Evolutionary conservation across 2,113 vertebrate genomes (phyloP).

Genomic region (Polypterus bichir): DNA sequence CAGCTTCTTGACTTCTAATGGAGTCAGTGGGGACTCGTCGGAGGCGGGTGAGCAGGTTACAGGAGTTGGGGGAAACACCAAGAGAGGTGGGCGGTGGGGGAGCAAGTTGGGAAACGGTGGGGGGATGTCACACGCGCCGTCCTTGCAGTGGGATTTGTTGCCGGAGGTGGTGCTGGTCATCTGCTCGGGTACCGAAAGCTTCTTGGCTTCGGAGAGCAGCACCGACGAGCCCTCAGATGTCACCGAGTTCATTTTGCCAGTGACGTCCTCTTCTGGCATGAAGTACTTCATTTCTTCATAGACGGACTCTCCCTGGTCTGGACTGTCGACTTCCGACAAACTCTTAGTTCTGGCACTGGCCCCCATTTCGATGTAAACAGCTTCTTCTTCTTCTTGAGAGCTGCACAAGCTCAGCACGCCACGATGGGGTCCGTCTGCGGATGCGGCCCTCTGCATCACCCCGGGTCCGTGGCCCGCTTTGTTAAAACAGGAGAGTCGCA

Average conservation of each 20-base stretch:
- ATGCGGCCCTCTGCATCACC: constrained; percentile 42
- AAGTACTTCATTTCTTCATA: constrained; percentile 96
- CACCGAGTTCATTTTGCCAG: constrained; percentile 22
- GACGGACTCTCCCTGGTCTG: constrained; percentile 70
- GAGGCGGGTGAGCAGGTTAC: constrained; percentile 88
- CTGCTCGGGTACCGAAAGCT: constrained; percentile 19
- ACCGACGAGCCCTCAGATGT: constrained; percentile 30
- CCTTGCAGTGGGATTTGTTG: constrained; percentile 34
- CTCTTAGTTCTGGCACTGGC: constrained; percentile 50
- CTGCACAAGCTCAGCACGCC: constrained; percentile 43
- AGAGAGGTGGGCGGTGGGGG: constrained; percentile 76
- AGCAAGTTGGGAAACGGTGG: constrained; percentile 90
- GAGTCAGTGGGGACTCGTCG: constrained; percentile 88
- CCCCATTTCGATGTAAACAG: constrained; percentile 89
- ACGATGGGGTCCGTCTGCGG: constrained; percentile 47
- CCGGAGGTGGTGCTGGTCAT: constrained; percentile 31
- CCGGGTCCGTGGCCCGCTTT: constrained; percentile 38
- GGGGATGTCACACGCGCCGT: constrained; percentile 71
- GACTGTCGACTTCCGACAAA: constrained; percentile 45
- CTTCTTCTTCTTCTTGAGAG: constrained; percentile 63
- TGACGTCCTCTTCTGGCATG: constrained; percentile 51
- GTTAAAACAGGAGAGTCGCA: constrained; percentile 46
- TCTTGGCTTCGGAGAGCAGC: constrained; percentile 35
- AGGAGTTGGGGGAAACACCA: constrained; percentile 85
- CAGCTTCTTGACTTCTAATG: constrained; percentile 86